Evolutionary conservation across 2,113 vertebrate genomes (phyloP).

Genomic region (Callipepla squamata): DNA sequence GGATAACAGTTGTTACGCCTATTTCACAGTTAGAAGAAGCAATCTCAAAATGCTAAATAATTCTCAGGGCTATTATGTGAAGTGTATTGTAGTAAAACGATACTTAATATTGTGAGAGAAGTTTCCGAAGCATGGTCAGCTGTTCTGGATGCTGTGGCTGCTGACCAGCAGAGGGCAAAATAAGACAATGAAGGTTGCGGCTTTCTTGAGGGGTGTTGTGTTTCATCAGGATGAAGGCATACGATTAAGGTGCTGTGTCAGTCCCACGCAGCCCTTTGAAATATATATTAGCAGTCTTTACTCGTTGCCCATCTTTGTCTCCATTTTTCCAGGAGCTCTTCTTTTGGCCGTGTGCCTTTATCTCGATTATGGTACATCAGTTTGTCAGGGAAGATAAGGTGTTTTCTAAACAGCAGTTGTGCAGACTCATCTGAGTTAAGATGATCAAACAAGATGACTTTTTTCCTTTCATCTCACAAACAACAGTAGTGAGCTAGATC

Average conservation of each 20-base stretch:
- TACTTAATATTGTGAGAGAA: background rate
- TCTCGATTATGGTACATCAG: background rate
- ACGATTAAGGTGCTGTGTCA: background rate
- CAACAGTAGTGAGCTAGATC: background rate
- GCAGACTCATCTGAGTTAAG: background rate
- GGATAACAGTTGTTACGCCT: background rate
- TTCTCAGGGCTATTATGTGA: background rate
- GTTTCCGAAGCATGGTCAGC: background rate
- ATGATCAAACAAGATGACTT: background rate
- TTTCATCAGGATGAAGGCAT: background rate
- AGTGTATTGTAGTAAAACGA: background rate
- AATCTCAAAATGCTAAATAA: background rate
- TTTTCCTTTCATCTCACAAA: background rate
- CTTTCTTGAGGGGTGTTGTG: background rate
- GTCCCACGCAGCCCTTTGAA: background rate
- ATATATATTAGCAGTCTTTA: background rate
- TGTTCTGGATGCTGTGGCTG: background rate
- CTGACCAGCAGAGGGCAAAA: slow-evolving; percentile 71
- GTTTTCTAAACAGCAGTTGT: background rate
- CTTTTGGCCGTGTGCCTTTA: background rate
- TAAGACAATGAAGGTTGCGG: background rate
- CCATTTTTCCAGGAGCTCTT: background rate
- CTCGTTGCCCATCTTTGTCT: background rate
- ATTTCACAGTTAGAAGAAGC: background rate
- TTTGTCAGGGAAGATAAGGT: background rate